Evolutionary conservation across 2,888 invertebrate genomes (phyloP).

Genomic region (Apocheima hispidaria): DNA sequence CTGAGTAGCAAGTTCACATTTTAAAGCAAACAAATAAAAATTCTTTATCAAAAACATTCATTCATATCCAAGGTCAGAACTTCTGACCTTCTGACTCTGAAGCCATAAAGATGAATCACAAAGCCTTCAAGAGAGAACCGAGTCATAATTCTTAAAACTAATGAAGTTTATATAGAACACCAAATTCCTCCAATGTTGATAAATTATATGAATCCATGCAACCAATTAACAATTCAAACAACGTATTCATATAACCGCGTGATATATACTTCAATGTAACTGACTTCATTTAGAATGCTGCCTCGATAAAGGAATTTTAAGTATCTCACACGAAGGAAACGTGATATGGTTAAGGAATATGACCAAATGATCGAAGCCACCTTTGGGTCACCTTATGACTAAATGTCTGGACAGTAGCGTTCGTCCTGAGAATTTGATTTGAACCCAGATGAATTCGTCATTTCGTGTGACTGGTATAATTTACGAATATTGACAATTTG

Average conservation of each 20-base stretch:
- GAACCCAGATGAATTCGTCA: slow-evolving; percentile 23
- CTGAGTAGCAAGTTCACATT: too few relatives aligned
- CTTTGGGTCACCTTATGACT: slow-evolving; percentile 22
- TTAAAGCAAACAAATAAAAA: too few relatives aligned
- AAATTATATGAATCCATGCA: too few relatives aligned
- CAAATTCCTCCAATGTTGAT: too few relatives aligned
- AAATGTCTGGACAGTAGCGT: slow-evolving; percentile 9
- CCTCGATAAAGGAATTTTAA: slow-evolving; percentile 76
- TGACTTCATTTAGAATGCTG: slow-evolving; percentile 78
- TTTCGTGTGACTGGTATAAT: slow-evolving; percentile 1
- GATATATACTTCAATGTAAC: slow-evolving; percentile 61
- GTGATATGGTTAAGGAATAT: slow-evolving; percentile 67
- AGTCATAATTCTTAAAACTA: not conserved
- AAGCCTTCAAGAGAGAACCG: too few relatives aligned
- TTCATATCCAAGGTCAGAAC: too few relatives aligned
- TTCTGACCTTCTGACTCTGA: too few relatives aligned
- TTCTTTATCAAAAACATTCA: too few relatives aligned
- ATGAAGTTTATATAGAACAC: too few relatives aligned
- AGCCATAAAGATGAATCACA: too few relatives aligned
- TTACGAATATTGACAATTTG: too few relatives aligned
- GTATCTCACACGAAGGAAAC: slow-evolving; percentile 68
- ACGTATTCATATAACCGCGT: slow-evolving; percentile 53
- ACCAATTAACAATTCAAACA: slow-evolving; percentile 45
- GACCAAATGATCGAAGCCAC: slow-evolving; percentile 31
- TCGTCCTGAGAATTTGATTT: slow-evolving; percentile 19